Percentiles rank a stretch among this genome's conserved stretches.
These are phyloP conservation scores for Scarus forsteni DNA, from an alignment of 2,797 vertebrate genomes.

Conservation along the genomic window DNA sequence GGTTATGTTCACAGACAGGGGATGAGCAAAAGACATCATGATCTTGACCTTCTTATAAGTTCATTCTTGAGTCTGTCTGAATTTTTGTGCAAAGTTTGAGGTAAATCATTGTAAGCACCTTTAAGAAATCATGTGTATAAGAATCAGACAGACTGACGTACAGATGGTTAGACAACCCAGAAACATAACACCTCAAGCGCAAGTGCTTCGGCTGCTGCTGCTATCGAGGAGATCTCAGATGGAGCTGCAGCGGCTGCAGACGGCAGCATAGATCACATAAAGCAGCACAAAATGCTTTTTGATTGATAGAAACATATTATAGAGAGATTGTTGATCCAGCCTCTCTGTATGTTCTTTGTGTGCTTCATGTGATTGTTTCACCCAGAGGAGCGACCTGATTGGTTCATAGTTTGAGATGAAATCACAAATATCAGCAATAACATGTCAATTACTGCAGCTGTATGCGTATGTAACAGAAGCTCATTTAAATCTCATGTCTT, in stretches of 20 bases:
- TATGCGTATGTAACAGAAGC: background rate
- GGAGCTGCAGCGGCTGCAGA: constrained; percentile 37
- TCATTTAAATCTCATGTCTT: constrained; percentile 40
- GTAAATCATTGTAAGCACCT: too few relatives aligned
- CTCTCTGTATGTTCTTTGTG: constrained; percentile 8
- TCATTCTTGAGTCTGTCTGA: too few relatives aligned
- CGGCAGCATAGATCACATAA: constrained; percentile 20
- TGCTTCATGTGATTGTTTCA: constrained; percentile 42
- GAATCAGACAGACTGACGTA: too few relatives aligned
- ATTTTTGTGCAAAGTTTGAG: too few relatives aligned
- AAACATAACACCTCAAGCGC: too few relatives aligned
- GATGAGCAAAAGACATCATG: too few relatives aligned
- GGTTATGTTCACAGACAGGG: too few relatives aligned
- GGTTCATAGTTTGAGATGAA: constrained; percentile 36
- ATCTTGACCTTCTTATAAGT: too few relatives aligned
- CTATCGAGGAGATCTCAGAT: constrained; percentile 12
- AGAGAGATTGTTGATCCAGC: constrained; percentile 9
- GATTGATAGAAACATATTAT: constrained; percentile 48
- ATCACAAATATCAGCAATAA: constrained; percentile 37
- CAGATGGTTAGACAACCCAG: too few relatives aligned
- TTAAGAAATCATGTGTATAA: too few relatives aligned
- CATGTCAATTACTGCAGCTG: constrained; percentile 36
- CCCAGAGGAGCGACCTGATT: constrained; percentile 47
- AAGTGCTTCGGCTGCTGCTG: too few relatives aligned
- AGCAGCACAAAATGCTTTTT: constrained; percentile 12